Conservation (phyloP, 2,888 invertebrate genomes). For the Synergus laeviventris region DNA sequence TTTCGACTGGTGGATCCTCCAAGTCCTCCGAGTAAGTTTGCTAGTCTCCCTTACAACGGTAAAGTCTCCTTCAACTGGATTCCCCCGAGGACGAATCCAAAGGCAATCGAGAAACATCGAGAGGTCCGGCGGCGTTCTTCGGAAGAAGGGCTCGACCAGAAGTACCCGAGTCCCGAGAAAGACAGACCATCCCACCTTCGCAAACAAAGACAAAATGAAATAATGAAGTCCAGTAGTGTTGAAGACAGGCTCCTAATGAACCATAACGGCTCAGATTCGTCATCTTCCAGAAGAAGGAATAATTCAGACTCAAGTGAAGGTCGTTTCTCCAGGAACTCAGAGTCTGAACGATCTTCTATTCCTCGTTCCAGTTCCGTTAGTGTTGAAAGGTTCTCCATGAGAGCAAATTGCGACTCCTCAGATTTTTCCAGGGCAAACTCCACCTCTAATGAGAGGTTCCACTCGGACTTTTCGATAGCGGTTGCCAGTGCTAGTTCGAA, state of each 20-base stretch:
- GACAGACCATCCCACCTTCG: slow-evolving; percentile 56
- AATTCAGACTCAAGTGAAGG: slow-evolving; percentile 70
- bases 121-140: slow-evolving; percentile 83
- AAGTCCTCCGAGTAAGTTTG: slow-evolving; percentile 81
- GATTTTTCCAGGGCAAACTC: slow-evolving; percentile 74
- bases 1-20: slow-evolving; percentile 78
- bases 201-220: slow-evolving; percentile 67
- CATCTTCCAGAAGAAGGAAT: slow-evolving; percentile 60
- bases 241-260: slow-evolving; percentile 69
- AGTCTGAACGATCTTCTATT: slow-evolving; percentile 72
- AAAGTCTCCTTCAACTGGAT: slow-evolving; percentile 77
- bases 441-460: slow-evolving; percentile 72
- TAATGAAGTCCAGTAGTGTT: slow-evolving; percentile 70
- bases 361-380: slow-evolving; percentile 72
- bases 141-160: slow-evolving; percentile 63
- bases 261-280: slow-evolving; percentile 51
- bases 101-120: slow-evolving; percentile 82
- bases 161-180: slow-evolving; percentile 58
- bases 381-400: slow-evolving; percentile 72
- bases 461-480: slow-evolving; percentile 74
- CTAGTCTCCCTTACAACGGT: slow-evolving; percentile 83
- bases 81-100: slow-evolving; percentile 82
- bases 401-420: slow-evolving; percentile 73
- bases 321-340: slow-evolving; percentile 69
- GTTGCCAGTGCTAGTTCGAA: slow-evolving; percentile 73